Evolutionary conservation across 2,797 vertebrate genomes (phyloP), one percentile per base, ranked within the genome.

Genomic region (Alcedo atthis): DNA sequence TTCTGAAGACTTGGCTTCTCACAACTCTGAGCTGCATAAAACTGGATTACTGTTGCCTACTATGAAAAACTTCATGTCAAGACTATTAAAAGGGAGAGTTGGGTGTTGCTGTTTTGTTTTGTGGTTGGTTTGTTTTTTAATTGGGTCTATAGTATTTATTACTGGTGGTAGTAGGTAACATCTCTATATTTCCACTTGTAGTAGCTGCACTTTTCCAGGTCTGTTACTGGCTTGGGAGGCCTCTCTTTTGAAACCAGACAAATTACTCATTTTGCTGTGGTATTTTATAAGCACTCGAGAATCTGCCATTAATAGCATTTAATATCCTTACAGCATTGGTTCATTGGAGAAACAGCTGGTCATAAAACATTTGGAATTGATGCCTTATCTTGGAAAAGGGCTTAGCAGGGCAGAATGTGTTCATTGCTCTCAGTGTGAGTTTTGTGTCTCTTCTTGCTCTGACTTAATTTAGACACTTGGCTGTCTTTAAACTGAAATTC

Each of bases 311-410:
- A 93, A 66, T 76, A 89, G 35, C 28, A 18, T 94, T 85, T 90
- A 88, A 81, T 88, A 93, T 4, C 30, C 22, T 68, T 76, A 33
- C 0, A 4, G 58, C 15, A 8, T 48, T 68, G 45, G 14, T 54
- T 89, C 37, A 32, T 62, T 88, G 48, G 42, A 87, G 37, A 91
- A 90, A 40, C 0, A 5, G 25, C 33, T 64, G 70, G 26, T 87
- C 55, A 30, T 95, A 95, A 95, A 92, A 92, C 19, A 75, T 82
- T 18, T 68, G 89, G 62, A 85, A 18, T n/a, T 84, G 33, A 19
- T 94, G 42, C 59, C 2, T 0, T 73, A 28, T 78, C 55, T 87
- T 81, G 22, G 45, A n/a, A 89, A 61, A 85, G 28, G 24, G 62
- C 70, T 73, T 66, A 91, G 43, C 40, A 25, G 11, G 12, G 62